Evolutionary conservation across 92 coral and sea anemone species (phyloP).

Genomic region (Nematostella vectensis): DNA sequence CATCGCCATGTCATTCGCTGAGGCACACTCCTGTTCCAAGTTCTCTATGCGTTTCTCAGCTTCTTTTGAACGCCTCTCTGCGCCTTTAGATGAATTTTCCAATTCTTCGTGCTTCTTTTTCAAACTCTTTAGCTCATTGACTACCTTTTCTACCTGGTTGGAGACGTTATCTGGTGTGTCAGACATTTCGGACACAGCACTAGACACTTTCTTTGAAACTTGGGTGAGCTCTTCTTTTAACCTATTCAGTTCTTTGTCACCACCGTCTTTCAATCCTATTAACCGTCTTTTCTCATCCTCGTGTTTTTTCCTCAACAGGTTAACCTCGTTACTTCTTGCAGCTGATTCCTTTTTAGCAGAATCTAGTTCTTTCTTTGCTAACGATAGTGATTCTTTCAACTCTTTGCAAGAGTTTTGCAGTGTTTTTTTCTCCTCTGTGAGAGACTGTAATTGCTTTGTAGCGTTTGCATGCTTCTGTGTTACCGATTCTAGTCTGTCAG

Average conservation of each 20-base stretch:
- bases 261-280: constrained; percentile 44
- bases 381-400: constrained; percentile 33
- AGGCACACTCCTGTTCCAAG: constrained; percentile 60
- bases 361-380: constrained; percentile 42
- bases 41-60: constrained; percentile 46
- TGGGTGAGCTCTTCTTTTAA: constrained; percentile 26
- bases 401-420: constrained; percentile 45
- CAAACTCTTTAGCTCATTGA: constrained; percentile 33
- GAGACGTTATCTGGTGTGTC: constrained; percentile 36
- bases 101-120: constrained; percentile 37
- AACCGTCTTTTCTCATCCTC: constrained; percentile 46
- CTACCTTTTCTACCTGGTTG: constrained; percentile 37
- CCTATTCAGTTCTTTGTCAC: constrained; percentile 31
- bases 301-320: constrained; percentile 31
- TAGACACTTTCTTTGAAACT: constrained; percentile 32
- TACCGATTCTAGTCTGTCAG: constrained; percentile 36
- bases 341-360: constrained; percentile 29
- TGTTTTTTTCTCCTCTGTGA: constrained; percentile 37
- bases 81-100: constrained; percentile 27
- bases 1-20: constrained; percentile 86
- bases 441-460: constrained; percentile 21
- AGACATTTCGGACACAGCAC: constrained; percentile 24
- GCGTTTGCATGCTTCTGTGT: constrained; percentile 16
- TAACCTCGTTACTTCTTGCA: constrained; percentile 39
- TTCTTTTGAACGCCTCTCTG: constrained; percentile 43